A percentile compares a stretch with the other conserved stretches of the same genome.
Conservation (phyloP, 2,797 vertebrate species). For the Siniperca scherzeri region DNA sequence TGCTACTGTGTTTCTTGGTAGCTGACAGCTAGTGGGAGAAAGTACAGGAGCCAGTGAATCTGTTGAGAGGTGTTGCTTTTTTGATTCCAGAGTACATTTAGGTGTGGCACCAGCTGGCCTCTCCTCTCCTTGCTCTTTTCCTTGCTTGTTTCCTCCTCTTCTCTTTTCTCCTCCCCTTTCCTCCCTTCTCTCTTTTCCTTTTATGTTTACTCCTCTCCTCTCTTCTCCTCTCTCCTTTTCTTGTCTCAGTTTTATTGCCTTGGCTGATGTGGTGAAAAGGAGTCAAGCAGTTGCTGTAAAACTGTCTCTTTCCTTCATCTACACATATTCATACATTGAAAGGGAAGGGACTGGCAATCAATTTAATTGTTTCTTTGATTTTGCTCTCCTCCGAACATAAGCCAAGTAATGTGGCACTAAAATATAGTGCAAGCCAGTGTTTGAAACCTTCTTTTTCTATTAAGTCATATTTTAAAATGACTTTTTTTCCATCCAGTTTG, state of each 20-base stretch:
- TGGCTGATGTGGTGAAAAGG: not conserved
- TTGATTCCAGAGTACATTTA: slow-evolving; percentile 42
- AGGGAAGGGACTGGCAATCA: not conserved
- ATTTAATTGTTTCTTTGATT: slow-evolving; percentile 8
- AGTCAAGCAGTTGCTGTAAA: not conserved
- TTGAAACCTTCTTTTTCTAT: not conserved
- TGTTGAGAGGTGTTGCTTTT: slow-evolving; percentile 16
- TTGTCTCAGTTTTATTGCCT: not conserved
- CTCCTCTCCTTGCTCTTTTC: not conserved
- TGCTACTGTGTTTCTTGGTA: slow-evolving; percentile 2
- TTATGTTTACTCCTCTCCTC: too few relatives aligned
- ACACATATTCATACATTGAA: not conserved
- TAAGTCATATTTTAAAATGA: not conserved
- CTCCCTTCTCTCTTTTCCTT: not conserved
- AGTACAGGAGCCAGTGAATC: slow-evolving; percentile 14
- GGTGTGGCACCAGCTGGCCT: slow-evolving; percentile 61
- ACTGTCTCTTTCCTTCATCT: not conserved
- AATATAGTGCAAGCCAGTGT: not conserved
- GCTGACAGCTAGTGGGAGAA: slow-evolving; percentile 26
- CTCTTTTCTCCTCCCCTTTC: too few relatives aligned
- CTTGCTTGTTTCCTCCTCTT: too few relatives aligned
- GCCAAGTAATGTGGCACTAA: not conserved
- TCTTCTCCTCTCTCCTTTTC: too few relatives aligned
- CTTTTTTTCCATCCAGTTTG: not conserved
- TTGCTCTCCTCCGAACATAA: not conserved